Conservation (phyloP, 2,888 invertebrate genomes). For the Heliconius aoede region DNA sequence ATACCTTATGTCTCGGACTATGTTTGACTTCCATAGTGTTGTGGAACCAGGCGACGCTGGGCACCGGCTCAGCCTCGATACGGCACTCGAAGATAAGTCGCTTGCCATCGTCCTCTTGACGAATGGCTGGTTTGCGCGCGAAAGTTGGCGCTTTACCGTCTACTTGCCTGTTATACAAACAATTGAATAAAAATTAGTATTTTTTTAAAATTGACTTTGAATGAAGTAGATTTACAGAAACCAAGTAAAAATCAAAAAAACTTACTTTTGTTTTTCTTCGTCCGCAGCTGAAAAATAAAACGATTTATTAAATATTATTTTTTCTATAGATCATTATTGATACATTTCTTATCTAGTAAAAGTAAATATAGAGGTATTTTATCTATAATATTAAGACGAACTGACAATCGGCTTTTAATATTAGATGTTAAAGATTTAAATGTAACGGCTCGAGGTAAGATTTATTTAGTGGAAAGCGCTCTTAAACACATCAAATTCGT, state of each 20-base stretch:
- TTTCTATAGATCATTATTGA: background rate
- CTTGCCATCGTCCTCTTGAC: conserved; percentile 98
- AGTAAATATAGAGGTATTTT: no score
- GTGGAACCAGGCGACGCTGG: conserved; percentile 95
- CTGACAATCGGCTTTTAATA: background rate
- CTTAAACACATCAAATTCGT: conserved; percentile 33
- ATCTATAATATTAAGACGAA: no score
- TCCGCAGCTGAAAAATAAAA: conserved; percentile 92
- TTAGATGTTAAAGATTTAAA: background rate
- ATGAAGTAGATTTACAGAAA: no score
- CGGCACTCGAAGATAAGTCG: conserved; percentile 96
- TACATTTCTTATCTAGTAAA: no score
- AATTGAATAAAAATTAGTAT: background rate
- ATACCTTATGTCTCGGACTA: conserved; percentile 93
- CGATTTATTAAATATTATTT: conserved; percentile 43
- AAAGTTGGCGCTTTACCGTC: conserved; percentile 99
- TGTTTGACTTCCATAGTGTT: conserved; percentile 92
- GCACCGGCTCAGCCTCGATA: conserved; percentile 96
- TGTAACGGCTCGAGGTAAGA: conserved; percentile 18
- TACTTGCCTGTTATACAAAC: conserved; percentile 89
- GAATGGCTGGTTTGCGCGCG: conserved; percentile 98
- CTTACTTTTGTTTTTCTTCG: conserved; percentile 98
- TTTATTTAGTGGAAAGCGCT: conserved; percentile 33
- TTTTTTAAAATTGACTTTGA: no score
- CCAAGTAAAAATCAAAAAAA: conserved; percentile 53